A percentile compares a stretch with the other conserved stretches of the same genome.
Evolutionary conservation across 1,140 invertebrate species (phyloP).

Genomic region (Caenorhabditis brenneri): DNA sequence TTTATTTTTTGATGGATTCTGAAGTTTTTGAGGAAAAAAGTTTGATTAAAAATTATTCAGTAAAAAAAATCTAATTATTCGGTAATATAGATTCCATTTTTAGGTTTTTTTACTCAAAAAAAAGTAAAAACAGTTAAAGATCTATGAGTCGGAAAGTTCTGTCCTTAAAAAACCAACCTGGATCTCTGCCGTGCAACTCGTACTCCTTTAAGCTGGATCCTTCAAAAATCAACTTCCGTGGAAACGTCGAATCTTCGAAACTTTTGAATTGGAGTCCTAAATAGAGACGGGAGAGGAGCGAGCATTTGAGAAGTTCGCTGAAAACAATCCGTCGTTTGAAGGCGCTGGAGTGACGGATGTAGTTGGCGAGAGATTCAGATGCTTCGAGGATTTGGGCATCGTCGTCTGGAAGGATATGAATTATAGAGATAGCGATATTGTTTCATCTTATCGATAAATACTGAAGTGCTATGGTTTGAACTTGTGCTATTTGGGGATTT

Average conservation of each 20-base stretch:
- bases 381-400: neutral
- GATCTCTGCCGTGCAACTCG: neutral
- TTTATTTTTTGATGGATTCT: neutral
- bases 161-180: neutral
- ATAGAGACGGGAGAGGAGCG: neutral
- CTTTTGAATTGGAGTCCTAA: neutral
- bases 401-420: neutral
- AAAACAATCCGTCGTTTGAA: neutral
- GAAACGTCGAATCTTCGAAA: neutral
- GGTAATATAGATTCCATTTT: no score
- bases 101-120: no score
- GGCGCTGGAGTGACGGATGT: neutral
- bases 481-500: neutral
- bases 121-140: neutral
- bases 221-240: slow-evolving; percentile 14
- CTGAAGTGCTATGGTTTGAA: neutral
- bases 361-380: neutral
- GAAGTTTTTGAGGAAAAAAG: no score
- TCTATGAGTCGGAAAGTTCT: neutral
- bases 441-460: neutral
- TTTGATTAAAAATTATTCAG: no score
- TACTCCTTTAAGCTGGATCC: neutral
- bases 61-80: neutral
- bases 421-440: neutral
- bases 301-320: neutral